Evolutionary conservation across 1,140 invertebrate species (phyloP).

Genomic region (Spodoptera litura): DNA sequence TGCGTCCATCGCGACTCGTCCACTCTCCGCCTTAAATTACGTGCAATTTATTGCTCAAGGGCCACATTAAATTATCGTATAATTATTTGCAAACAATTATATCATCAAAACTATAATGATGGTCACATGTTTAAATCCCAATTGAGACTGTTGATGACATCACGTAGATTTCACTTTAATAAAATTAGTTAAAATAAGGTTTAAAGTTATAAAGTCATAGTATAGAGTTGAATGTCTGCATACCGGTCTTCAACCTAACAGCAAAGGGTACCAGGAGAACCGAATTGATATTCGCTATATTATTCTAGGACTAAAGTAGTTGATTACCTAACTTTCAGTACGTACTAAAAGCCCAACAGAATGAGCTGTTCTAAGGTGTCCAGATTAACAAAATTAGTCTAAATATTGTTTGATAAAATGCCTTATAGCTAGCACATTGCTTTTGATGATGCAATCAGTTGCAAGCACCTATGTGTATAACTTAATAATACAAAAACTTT

Average conservation of each 20-base stretch:
- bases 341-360: too few relatives aligned
- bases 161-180: background rate
- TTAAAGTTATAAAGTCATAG: too few relatives aligned
- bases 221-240: too few relatives aligned
- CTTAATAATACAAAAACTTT: slow-evolving; percentile 26
- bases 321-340: too few relatives aligned
- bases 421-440: background rate
- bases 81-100: slow-evolving; percentile 73
- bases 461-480: background rate
- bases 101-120: slow-evolving; percentile 63
- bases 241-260: too few relatives aligned
- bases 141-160: background rate
- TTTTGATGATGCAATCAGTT: slow-evolving; percentile 17
- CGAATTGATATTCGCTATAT: too few relatives aligned
- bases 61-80: slow-evolving; percentile 68
- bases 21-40: slow-evolving; percentile 65
- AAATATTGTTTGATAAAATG: background rate
- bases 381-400: too few relatives aligned
- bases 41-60: slow-evolving; percentile 71
- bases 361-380: too few relatives aligned
- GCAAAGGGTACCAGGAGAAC: too few relatives aligned
- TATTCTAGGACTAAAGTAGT: too few relatives aligned
- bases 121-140: slow-evolving; percentile 50
- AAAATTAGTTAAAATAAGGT: too few relatives aligned
- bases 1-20: slow-evolving; percentile 39